Evolutionary conservation across 2,888 invertebrate genomes (phyloP), one percentile per base, ranked within the genome.

Genomic region (Caenorhabditis sp.): DNA sequence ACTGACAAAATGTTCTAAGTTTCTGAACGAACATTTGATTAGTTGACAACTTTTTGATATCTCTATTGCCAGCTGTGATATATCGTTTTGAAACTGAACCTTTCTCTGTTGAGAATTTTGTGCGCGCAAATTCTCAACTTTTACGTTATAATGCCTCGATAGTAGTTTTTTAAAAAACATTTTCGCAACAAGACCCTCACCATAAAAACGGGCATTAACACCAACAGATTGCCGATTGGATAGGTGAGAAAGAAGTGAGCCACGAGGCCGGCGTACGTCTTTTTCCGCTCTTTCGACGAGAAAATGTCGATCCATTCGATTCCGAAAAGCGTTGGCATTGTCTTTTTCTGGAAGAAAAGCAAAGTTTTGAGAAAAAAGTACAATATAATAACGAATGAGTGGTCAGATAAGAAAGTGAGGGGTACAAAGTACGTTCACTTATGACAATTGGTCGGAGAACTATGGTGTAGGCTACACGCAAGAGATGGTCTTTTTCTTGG

Each of bases 171-270:
- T 22, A 15, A 45, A 58, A 43, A 48, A 22, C 32, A 48, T 26
- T 1, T 6, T 11, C n/a, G n/a, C n/a, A n/a, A n/a, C n/a, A n/a
- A n/a, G n/a, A n/a, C n/a, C n/a, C 55, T 65, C 13, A 80, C 77
- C 68, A 59, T 53, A 20, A 77, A 39, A 9, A 80, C 15, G 1
- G 79, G 79, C 2, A 66, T 13, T 7, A 66, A n/a, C 7, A 73
- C 1, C 22, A 66, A 17, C 9, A 80, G 32, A 41, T 66, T 61
- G n/a, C 63, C 65, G n/a, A 74, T 9, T 4, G 72, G 66, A 55
- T 76, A 77, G 27, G 71, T 70, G 15, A 71, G 41, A n/a, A 74
- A 66, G 26, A 74, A 73, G 55, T 74, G 74, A n/a, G 43, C 48
- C 13, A 74, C 62, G 26, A 74, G 27, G 1, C 66, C 74, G 1